Evolutionary conservation across 2,113 vertebrate species (phyloP), one percentile per base, ranked within the genome.

Genomic region (Protomyctophum bolini): DNA sequence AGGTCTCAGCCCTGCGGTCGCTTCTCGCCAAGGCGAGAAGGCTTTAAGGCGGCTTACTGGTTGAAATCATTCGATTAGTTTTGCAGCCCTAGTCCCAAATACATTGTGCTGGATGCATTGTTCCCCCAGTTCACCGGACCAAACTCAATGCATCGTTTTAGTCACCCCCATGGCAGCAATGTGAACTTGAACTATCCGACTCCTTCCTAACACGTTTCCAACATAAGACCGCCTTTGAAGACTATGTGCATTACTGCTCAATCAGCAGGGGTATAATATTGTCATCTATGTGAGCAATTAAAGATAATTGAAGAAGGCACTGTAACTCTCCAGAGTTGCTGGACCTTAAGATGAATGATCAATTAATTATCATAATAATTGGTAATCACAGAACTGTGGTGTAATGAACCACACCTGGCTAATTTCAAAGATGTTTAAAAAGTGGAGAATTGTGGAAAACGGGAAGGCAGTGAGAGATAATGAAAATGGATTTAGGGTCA

Each of bases 331-430:
- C 54, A 70, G 52, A 67, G 41, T 80, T 51, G 48, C 52, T 52
- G 59, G 48, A 70, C 63, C 71, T 76, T 80, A 74, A 72, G 57
- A 62, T 71, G 64, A 87, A 75, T 58, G 72, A 21, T 21, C 55
- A 82, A 89, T 88, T 80, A 75, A 85, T 87, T 76, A 75, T 76
- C 56, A 77, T 84, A 84, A 83, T 86, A 80, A 84, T 64, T 52
- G 64, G 70, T 81, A 80, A 86, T 85, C 62, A 75, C 46, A 65
- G 62, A 76, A 67, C 74, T 66, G 72, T 66, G 66, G 60, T 47
- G 73, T 70, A 79, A 75, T 6, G 49, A 83, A 81, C 50, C 75
- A 84, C 75, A 77, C 76, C 70, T 78, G 78, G 60, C 73, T 77
- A 85, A 88, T 90, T 88, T 77, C 59, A 49, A 73, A 66, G 21